A percentile compares a stretch with the other conserved stretches of the same genome.
phyloP scores from a whole-genome alignment of 1,140 invertebrate genomes.

The Sitophilus oryzae region DNA sequence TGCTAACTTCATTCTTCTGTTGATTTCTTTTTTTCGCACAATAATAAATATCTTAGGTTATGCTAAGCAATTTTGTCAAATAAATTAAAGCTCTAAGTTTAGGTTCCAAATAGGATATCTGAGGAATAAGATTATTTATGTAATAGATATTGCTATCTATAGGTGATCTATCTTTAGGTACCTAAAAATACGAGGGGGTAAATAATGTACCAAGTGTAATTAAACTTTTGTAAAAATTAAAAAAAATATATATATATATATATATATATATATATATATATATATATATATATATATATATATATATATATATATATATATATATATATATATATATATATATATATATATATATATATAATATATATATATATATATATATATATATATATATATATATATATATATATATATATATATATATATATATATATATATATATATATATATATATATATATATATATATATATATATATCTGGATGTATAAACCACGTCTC shows the following conservation, averaged over 20 bases:
- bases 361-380: neutral
- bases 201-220: neutral
- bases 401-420: conserved; percentile 4
- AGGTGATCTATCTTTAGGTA: too few species aligned
- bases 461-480: too few species aligned
- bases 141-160: too few species aligned
- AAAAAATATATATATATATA: conserved; percentile 1
- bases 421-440: conserved; percentile 5
- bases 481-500: too few species aligned
- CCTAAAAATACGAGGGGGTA: neutral
- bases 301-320: neutral
- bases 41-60: too few species aligned
- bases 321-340: neutral
- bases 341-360: neutral
- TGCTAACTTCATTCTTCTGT: too few species aligned
- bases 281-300: conserved; percentile 2
- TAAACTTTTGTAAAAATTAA: neutral
- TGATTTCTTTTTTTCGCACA: too few species aligned
- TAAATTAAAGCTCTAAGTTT: too few species aligned
- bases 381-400: neutral
- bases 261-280: conserved; percentile 4
- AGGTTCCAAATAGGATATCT: too few species aligned
- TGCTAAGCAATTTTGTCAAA: too few species aligned
- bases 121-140: too few species aligned
- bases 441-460: conserved; percentile 5